Percentiles rank a stretch among this genome's conserved stretches.
Evolutionary conservation across 35 echinoderm and acorn worm species (phyloP).

Genomic region (Amphiura filiformis): DNA sequence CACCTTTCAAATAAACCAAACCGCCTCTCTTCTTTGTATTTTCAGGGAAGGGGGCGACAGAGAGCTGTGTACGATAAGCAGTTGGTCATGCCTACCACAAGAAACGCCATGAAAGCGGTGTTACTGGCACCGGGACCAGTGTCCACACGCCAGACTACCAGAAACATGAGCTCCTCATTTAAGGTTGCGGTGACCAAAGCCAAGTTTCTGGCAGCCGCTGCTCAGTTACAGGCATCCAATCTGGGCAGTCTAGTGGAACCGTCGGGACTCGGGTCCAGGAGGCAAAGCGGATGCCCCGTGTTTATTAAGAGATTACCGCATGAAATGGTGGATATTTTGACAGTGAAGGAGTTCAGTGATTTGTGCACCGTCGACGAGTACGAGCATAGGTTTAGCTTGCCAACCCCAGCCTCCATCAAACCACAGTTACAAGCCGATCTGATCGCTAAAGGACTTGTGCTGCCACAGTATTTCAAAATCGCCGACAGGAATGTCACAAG

Average conservation of each 20-base stretch:
- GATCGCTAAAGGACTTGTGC: neutral
- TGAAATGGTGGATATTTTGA: neutral
- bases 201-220: neutral
- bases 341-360: neutral
- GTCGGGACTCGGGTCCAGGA: neutral
- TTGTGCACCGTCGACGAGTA: neutral
- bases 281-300: neutral
- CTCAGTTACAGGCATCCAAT: neutral
- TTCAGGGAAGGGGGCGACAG: neutral
- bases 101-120: neutral
- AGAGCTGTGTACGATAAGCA: neutral
- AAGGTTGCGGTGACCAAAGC: neutral
- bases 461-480: neutral
- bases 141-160: neutral
- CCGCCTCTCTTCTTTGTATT: neutral
- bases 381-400: neutral
- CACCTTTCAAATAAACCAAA: no score
- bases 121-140: neutral
- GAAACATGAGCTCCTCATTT: neutral
- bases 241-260: neutral
- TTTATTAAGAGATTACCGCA: neutral
- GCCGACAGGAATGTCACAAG: neutral
- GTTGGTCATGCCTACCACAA: neutral
- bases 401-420: neutral
- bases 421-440: neutral